phyloP scores from a whole-genome alignment of 2,888 invertebrate species.

The Tolmerus cingulatus region DNA sequence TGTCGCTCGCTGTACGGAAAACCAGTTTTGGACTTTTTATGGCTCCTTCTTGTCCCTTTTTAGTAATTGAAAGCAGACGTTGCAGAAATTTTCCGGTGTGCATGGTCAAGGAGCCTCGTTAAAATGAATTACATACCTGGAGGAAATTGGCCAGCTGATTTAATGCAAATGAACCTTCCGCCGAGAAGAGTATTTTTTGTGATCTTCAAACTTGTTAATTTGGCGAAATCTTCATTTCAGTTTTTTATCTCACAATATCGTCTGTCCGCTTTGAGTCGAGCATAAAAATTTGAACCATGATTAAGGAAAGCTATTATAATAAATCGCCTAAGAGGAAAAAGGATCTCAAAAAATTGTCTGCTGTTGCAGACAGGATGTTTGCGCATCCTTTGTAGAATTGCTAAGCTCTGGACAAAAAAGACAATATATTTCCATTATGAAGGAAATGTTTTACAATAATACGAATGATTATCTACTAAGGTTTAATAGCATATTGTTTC shows the following conservation, averaged over 20 bases:
- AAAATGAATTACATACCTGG: conserved; percentile 3
- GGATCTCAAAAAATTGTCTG: too few species aligned
- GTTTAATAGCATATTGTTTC: too few species aligned
- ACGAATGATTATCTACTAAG: too few species aligned
- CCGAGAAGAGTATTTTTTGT: background rate
- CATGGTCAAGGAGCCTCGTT: conserved; percentile 7
- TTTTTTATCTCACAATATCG: background rate
- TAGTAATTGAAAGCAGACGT: conserved; percentile 22
- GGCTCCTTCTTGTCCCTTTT: background rate
- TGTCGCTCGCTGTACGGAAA: background rate
- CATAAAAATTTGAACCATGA: background rate
- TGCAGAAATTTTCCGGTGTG: conserved; percentile 9
- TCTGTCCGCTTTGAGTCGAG: background rate
- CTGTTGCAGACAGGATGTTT: too few species aligned
- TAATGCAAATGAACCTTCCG: background rate
- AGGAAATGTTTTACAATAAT: too few species aligned
- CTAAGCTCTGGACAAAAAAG: too few species aligned
- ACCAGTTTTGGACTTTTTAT: conserved; percentile 4
- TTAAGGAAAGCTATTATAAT: background rate
- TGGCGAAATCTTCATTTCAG: background rate
- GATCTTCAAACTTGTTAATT: background rate
- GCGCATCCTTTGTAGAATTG: too few species aligned
- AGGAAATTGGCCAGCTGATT: background rate
- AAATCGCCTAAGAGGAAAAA: background rate
- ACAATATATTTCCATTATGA: too few species aligned